Conservation (phyloP, 2,888 invertebrate genomes). For the Euplagia quadripunctaria region DNA sequence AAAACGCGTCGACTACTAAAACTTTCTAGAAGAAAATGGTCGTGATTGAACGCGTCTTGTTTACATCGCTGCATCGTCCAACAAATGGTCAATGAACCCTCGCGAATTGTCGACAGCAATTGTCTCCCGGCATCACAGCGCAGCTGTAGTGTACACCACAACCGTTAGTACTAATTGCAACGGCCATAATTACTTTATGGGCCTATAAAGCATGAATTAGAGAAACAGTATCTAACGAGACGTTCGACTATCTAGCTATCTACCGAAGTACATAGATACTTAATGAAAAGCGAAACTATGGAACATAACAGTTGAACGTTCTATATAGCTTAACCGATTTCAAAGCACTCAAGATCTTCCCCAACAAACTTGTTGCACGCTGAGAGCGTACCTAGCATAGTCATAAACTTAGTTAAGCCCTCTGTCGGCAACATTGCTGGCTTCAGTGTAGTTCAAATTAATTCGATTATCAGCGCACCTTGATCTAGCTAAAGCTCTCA, state of each 20-base stretch:
- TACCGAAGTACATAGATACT: constrained; percentile 12
- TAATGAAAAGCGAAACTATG: constrained; percentile 62
- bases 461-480: constrained; percentile 86
- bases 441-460: constrained; percentile 81
- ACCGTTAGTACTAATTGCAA: constrained; percentile 76
- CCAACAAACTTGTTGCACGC: constrained; percentile 84
- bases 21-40: constrained; percentile 60
- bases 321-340: constrained; percentile 78
- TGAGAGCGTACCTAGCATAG: constrained; percentile 81
- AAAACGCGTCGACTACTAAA: constrained; percentile 41
- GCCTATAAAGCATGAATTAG: constrained; percentile 59
- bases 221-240: constrained; percentile 30
- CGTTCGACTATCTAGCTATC: constrained; percentile 25
- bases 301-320: constrained; percentile 60
- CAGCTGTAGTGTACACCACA: constrained; percentile 68
- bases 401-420: constrained; percentile 85
- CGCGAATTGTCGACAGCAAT: constrained; percentile 76
- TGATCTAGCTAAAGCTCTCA: constrained; percentile 76
- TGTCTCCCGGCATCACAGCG: constrained; percentile 69
- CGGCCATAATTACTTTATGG: constrained; percentile 68
- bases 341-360: constrained; percentile 83
- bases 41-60: constrained; percentile 55
- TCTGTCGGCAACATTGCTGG: constrained; percentile 78
- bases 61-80: constrained; percentile 47
- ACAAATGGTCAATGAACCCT: constrained; percentile 75